Evolutionary conservation across 2,113 vertebrate species (phyloP).

Genomic region (Mormyrus iriodes): DNA sequence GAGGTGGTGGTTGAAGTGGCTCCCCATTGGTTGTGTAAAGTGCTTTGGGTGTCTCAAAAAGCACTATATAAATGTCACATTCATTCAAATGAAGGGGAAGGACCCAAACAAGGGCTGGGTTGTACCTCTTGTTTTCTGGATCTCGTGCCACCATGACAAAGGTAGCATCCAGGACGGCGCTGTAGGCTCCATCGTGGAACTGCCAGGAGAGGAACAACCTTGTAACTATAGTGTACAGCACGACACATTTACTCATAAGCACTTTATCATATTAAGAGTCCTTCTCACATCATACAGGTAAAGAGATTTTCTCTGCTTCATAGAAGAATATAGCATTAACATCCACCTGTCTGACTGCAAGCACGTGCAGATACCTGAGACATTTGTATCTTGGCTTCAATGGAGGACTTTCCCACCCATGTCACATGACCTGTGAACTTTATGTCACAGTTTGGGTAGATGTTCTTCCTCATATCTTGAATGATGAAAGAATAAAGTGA

Average conservation of each 20-base stretch:
- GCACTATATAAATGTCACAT: background rate
- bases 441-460: conserved; percentile 87
- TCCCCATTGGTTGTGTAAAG: background rate
- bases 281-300: background rate
- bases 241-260: background rate
- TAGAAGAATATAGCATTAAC: background rate
- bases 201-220: conserved; percentile 29
- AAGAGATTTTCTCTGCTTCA: background rate
- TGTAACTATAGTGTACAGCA: background rate
- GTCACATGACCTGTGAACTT: conserved; percentile 89
- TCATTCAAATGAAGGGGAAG: background rate
- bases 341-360: background rate
- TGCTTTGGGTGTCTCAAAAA: background rate
- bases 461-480: conserved; percentile 78
- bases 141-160: conserved; percentile 98
- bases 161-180: conserved; percentile 81
- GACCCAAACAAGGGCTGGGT: background rate
- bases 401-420: conserved; percentile 91
- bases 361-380: conserved; percentile 67
- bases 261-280: background rate
- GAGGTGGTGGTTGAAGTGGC: background rate
- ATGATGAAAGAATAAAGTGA: background rate
- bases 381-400: conserved; percentile 97
- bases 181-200: conserved; percentile 64
- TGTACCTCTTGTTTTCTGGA: conserved; percentile 86